phyloP scores from a whole-genome alignment of 2,888 invertebrate genomes.

The Limnephilus marmoratus region DNA sequence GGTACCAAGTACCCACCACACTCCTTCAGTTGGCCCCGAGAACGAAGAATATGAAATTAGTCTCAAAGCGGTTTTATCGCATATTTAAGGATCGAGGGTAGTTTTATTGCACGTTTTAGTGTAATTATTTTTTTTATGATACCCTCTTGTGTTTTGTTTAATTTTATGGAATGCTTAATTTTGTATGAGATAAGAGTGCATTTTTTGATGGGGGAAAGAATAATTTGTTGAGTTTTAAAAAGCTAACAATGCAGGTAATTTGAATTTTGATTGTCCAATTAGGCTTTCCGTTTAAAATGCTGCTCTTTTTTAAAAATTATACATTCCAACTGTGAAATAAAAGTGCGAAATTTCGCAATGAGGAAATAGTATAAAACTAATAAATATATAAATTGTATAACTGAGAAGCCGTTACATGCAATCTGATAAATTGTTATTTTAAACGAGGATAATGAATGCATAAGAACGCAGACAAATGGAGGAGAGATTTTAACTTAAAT shows the following conservation, averaged over 20 bases:
- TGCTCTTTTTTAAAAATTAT: too few species aligned
- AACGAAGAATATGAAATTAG: conserved; percentile 18
- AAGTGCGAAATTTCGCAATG: too few species aligned
- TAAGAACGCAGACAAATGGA: too few species aligned
- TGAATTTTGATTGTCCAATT: neutral
- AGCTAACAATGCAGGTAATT: neutral
- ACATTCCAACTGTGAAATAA: too few species aligned
- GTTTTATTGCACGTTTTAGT: conserved; percentile 36
- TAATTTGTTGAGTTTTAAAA: neutral
- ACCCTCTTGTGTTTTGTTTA: neutral
- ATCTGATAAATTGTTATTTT: too few species aligned
- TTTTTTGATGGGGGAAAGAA: neutral
- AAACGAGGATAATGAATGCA: too few species aligned
- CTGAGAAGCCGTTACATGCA: too few species aligned
- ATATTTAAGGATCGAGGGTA: conserved; percentile 14
- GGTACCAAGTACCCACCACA: neutral
- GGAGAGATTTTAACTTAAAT: too few species aligned
- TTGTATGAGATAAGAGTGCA: neutral
- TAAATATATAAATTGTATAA: too few species aligned
- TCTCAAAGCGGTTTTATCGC: conserved; percentile 29
- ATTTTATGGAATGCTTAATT: neutral
- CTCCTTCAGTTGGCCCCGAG: conserved; percentile 3
- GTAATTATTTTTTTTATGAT: conserved; percentile 24
- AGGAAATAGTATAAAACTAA: too few species aligned
- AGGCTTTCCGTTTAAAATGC: too few species aligned